Evolutionary conservation across 2,113 vertebrate genomes (phyloP), one percentile per base, ranked within the genome.

Genomic region (Holacanthus passer): DNA sequence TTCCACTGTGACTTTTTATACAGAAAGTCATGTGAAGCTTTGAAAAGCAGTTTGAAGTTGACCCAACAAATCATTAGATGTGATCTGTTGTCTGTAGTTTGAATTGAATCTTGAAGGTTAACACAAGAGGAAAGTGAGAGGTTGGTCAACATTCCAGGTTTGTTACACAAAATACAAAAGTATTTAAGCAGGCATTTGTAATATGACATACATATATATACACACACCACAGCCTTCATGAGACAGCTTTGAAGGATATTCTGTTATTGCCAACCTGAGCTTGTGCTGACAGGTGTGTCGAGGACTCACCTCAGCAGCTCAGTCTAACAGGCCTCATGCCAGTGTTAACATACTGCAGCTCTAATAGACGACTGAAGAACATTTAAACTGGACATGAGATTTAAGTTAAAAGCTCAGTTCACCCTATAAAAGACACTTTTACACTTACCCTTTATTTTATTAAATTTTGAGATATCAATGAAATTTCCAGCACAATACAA

Each of bases 141-240:
- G 79, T 31, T 22, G 2, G 55, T 53, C 75, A 22, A 60, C 88
- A 94, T 90, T 94, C 90, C 85, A 79, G 50, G 7, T 58, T 70
- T 64, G 52, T 73, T 52, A 35, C 50, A 47, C 20, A 69, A 14
- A 74, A 78, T 71, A 56, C 20, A 24, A 24, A 86, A 71, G 47
- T 75, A 86, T 83, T 87, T 74, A 53, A 45, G 1, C 4, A 76
- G 35, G 77, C 20, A 87, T 84, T 83, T 76, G 76, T 62, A 75
- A 74, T 79, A 84, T 77, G 74, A 75, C 73, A 71, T 47, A 79
- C 50, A 82, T 32, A 59, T 9, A 37, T 9, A 27, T 27, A 47
- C 32, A 67, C 39, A 81, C 31, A 17, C 47, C 22, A 3, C 19
- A 9, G 2, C 5, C 32, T 73, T 19, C 43, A 43, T 45, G 4